Evolutionary conservation across 2,888 invertebrate genomes (phyloP), one percentile per base, ranked within the genome.

Genomic region (Caradrina clavipalpis): DNA sequence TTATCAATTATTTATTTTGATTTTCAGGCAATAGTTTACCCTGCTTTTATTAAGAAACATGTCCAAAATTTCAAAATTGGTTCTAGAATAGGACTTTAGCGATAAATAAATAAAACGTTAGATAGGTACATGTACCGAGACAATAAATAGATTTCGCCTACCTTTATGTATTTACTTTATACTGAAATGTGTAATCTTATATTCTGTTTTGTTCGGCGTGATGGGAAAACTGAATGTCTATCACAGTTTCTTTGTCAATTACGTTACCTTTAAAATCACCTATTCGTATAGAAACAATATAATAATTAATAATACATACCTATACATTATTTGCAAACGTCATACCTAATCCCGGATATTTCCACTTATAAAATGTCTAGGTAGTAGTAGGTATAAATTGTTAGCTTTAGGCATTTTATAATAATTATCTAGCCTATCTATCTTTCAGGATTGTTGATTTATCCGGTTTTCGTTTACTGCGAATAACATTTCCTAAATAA

Each of bases 21-120:
- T 88, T 90, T 91, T 90, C 92, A 94, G 94, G 95, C 95, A 93
- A 91, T 88, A 86, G 78, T 89, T 91, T 94, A 95, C 95, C 95
- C 95, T 95, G 95, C 92, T 91, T 93, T 91, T 89, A 90, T 91
- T 91, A 90, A 91, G 91, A 93, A 92, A 91, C 85, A 86, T 90
- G 88, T 92, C 87, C 85, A 92, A 91, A 91, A 90, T 84, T 86
- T 88, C 73, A 89, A 93, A 92, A 93, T 93, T 94, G 93, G 92
- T 94, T 93, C 93, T 85, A 90, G 89, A 87, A 87, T 90, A 90
- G 87, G 87, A 86, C 85, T 87, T 86, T 83, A 78, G 80, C 69
- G 85, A 71, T 80, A 81, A 83, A 79, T 76, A 81, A 81, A 83
- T 77, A 54, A 49, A 39, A 21, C 15, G 11, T 22, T 81, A 78